Base-by-base conservation (phyloP, 2,797 vertebrate genomes). In the Todus mexicanus region DNA sequence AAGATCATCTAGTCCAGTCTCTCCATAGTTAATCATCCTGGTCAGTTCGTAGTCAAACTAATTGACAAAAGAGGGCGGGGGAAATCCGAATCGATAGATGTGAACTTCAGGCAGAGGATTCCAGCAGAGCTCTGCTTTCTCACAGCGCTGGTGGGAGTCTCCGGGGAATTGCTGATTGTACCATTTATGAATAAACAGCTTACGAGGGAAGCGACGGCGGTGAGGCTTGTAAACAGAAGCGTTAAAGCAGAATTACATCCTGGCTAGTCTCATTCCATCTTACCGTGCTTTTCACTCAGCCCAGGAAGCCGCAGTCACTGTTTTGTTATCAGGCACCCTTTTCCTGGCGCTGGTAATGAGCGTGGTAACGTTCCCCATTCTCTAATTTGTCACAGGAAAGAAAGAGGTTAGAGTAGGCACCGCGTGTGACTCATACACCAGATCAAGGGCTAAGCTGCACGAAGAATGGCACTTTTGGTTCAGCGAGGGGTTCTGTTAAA, bases 171-270 rank as follows among this genome's bases (percentile, higher is more conserved):
- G 64, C 78, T 93, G 8, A 59, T 79, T 66, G 91, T 75, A 29
- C 42, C 73, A 48, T 47, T 94, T 68, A 40, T 15, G 86, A 90
- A 88, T 89, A 87, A 95, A 65, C 78, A 87, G 43, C 84, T 94
- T 22, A 53, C 12, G n/a, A 53, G 77, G 71, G 81, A 50, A 84
- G 77, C 42, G 48, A 7, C 78, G 75, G 81, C 20, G n/a, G 45
- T 29, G 50, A 65, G 66, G 22, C 13, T 56, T 35, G 84, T 48
- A 90, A 93, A 90, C 61, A 23, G 5, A 3, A 7, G 57, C 3
- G 12, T 68, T 51, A 81, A 54, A 79, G 1, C 82, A 92, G 51
- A 75, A 64, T 48, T 33, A 11, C 69, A 53, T 73, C 65, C 69
- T 6, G 10, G 37, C 86, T 31, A 1, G 21, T 59, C 37, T 87